Conservation (phyloP, 2,113 vertebrate species). For the Tetrax tetrax region DNA sequence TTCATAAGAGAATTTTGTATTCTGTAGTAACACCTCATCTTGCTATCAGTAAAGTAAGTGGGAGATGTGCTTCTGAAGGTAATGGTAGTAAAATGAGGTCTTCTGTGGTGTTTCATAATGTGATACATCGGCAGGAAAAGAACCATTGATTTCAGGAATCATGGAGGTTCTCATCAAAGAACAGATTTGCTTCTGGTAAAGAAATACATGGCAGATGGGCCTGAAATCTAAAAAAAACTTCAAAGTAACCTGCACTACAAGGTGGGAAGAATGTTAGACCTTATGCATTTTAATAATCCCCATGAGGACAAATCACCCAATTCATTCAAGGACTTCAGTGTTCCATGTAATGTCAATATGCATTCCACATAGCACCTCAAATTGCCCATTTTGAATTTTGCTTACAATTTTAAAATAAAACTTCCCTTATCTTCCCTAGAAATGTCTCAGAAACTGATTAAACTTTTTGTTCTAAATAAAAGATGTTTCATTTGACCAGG, state of each 20-base stretch:
- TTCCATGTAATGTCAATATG: not conserved
- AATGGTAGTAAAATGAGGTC: not conserved
- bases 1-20: not conserved
- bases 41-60: not conserved
- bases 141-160: rapidly evolving
- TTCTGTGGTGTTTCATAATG: not conserved
- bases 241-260: not conserved
- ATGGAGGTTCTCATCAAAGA: not conserved
- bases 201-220: not conserved
- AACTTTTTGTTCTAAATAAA: not conserved
- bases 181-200: not conserved
- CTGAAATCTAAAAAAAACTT: not conserved
- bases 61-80: not conserved
- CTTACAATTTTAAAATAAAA: not conserved
- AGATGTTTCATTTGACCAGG: not conserved
- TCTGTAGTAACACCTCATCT: not conserved
- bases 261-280: not conserved
- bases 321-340: not conserved
- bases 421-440: not conserved
- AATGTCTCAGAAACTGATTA: not conserved
- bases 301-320: not conserved
- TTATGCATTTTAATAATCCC: not conserved
- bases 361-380: not conserved
- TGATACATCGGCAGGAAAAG: not conserved
- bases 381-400: not conserved